Conservation (phyloP, 1,140 invertebrate species). For the Trichogramma pretiosum region DNA sequence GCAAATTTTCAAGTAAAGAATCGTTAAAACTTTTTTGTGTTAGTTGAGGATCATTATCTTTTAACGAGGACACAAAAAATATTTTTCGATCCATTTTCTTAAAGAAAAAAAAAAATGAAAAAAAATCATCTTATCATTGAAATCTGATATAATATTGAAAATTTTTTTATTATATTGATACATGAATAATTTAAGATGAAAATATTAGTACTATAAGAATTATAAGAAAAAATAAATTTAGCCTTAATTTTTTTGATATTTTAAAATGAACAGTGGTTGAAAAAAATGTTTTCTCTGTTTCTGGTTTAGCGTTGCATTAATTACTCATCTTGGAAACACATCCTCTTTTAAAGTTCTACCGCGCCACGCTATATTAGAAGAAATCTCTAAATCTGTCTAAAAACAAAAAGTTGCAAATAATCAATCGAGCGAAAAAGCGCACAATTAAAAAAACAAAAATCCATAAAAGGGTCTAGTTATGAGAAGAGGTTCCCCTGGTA, state of each 20-base stretch:
- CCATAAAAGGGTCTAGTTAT: constrained; percentile 13
- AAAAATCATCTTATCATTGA: background rate
- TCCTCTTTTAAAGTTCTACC: constrained; percentile 17
- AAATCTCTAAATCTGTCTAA: constrained; percentile 1
- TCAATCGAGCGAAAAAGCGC: too few relatives aligned
- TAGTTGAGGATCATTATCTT: too few relatives aligned
- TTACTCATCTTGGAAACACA: constrained; percentile 17
- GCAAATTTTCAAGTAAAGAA: constrained; percentile 3
- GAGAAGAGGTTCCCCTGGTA: constrained; percentile 11
- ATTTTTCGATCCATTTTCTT: too few relatives aligned
- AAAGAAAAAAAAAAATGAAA: too few relatives aligned
- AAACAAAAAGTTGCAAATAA: constrained; percentile 1
- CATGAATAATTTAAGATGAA: too few relatives aligned
- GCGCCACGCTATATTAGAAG: constrained; percentile 16
- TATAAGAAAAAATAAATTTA: too few relatives aligned
- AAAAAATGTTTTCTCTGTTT: constrained; percentile 19
- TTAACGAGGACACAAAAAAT: too few relatives aligned
- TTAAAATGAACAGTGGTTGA: constrained; percentile 11
- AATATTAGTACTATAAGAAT: too few relatives aligned
- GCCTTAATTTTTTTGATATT: too few relatives aligned
- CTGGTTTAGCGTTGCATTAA: constrained; percentile 17
- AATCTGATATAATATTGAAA: too few relatives aligned
- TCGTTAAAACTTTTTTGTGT: constrained; percentile 1
- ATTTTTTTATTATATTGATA: too few relatives aligned
- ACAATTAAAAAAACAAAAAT: constrained; percentile 4